Evolutionary conservation across 35 echinoderm and acorn worm species (phyloP).

Genomic region (Acanthaster planci): DNA sequence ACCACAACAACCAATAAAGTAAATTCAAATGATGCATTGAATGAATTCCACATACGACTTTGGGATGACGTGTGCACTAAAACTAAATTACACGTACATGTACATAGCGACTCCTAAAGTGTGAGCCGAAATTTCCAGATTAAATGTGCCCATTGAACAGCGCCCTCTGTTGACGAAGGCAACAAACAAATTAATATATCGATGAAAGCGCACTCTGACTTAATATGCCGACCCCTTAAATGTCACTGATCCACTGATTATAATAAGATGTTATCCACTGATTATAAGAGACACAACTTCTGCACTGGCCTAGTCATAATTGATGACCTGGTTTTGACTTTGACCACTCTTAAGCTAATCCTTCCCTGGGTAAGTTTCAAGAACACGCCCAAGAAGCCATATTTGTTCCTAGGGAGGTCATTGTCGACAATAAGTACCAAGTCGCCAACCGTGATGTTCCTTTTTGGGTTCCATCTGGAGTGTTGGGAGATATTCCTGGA

Average conservation of each 20-base stretch:
- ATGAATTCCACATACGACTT: no score
- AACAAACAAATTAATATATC: no score
- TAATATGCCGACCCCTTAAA: not conserved
- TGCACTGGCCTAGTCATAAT: constrained; percentile 14
- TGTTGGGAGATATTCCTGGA: constrained; percentile 47
- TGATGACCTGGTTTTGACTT: constrained; percentile 19
- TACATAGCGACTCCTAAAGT: no score
- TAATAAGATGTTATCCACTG: not conserved
- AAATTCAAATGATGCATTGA: no score
- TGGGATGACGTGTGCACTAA: no score
- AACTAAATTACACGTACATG: no score
- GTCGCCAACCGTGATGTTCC: constrained; percentile 38
- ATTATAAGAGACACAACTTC: constrained; percentile 27
- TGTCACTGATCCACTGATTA: no score
- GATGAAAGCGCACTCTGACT: not conserved
- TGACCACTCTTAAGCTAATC: constrained; percentile 32
- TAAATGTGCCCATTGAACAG: no score
- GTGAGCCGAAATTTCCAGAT: no score
- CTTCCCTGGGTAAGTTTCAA: constrained; percentile 44
- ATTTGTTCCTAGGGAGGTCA: constrained; percentile 38
- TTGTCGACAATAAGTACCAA: constrained; percentile 48
- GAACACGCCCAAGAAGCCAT: constrained; percentile 35
- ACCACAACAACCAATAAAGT: no score
- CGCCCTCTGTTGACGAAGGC: no score
- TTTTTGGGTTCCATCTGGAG: constrained; percentile 32